Base-by-base conservation (phyloP, 2,113 vertebrate genomes). In the Tiliqua scincoides region DNA sequence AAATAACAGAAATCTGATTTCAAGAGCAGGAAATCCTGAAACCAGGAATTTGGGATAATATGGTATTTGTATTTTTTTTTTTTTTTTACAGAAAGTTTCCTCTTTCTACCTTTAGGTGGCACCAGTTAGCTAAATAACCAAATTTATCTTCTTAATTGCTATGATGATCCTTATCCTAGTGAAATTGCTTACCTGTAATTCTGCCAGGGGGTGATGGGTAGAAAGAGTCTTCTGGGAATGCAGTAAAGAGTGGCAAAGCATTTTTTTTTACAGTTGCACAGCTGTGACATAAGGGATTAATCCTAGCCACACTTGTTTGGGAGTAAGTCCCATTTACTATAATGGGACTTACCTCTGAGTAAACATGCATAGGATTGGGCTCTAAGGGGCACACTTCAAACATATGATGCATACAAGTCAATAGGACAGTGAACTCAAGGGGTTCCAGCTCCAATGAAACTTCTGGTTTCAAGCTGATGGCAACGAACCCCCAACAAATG, bases 61-160 rank as follows among this genome's bases (percentile, higher is more conserved):
- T 57, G 54, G 54, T 57, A 12, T 54, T 54, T n/a, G n/a, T n/a
- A 3, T 73, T 27, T 54, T 2, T 10, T 2, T 35, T 30, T 11
- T 14, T 0, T n/a, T 11, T 40, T 82, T 43, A 35, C 25, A 15
- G 32, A 57, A n/a, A 5, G 11, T 77, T n/a, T 15, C 63, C 4
- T 1, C 0, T 21, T 79, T 52, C 12, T 59, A 74, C 93, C 95
- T 6, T 57, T 1, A 5, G 93, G 35, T 89, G 95, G 93, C 93
- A 84, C 27, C 82, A 82, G 67, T 76, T 85, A 88, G 90, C 93
- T 74, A 85, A 25, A 67, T 85, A 65, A 43, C 30, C 27, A 3
- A 5, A 9, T 14, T 57, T 48, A 57, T 70, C 10, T 4, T n/a
- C 25, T 62, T 80, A 61, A 73, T 25, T 52, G 11, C 3, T 25